Evolutionary conservation across 2,797 vertebrate species (phyloP).

Genomic region (Neosalanx taihuensis): DNA sequence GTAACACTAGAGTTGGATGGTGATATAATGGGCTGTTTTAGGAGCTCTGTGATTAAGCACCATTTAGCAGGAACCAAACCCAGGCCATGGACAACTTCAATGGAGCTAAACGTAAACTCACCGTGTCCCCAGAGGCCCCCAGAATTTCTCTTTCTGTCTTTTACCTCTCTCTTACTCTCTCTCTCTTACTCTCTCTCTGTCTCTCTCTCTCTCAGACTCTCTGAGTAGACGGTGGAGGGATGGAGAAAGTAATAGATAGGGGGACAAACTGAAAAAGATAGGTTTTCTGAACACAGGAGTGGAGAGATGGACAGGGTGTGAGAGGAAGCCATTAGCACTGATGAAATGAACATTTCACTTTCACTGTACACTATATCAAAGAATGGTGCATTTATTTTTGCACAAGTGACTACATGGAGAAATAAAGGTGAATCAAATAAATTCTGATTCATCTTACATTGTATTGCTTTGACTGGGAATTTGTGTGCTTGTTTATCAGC

Average conservation of each 20-base stretch:
- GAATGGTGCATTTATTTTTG: neutral
- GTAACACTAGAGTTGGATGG: slow-evolving; percentile 65
- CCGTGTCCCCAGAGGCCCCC: slow-evolving; percentile 50
- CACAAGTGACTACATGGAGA: neutral
- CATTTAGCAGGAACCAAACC: slow-evolving; percentile 64
- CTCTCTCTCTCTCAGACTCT: neutral
- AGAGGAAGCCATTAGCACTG: neutral
- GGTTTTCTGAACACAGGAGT: no score
- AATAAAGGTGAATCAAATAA: neutral
- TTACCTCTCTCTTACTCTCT: neutral
- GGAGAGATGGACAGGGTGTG: slow-evolving; percentile 1
- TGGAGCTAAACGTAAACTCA: slow-evolving; percentile 64
- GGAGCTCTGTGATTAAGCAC: slow-evolving; percentile 73
- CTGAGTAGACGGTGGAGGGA: slow-evolving; percentile 1
- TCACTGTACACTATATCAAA: neutral
- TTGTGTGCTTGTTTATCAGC: neutral
- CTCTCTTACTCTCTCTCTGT: neutral
- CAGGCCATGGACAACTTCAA: slow-evolving; percentile 67
- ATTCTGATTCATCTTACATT: no score
- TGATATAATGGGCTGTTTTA: slow-evolving; percentile 76
- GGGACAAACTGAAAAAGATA: neutral
- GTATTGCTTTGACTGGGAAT: neutral
- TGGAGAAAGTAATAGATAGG: neutral
- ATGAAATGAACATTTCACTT: neutral
- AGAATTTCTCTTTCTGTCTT: slow-evolving; percentile 3